Evolutionary conservation across 2,113 vertebrate genomes (phyloP), one percentile per base, ranked within the genome.

Genomic region (Argyrosomus japonicus): DNA sequence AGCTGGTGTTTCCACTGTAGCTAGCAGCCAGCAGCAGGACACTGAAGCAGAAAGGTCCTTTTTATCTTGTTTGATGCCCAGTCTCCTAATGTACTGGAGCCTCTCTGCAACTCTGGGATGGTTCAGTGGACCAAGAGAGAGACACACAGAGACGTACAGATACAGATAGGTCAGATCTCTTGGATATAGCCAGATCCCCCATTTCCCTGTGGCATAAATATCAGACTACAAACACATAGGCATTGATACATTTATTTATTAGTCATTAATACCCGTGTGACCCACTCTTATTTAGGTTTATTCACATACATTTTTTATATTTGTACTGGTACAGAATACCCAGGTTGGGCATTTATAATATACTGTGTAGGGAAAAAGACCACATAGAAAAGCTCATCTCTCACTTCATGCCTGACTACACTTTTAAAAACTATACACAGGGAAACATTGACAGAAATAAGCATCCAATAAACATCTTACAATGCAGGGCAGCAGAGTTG

Each of bases 31-130:
- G 79, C 54, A 85, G 75, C 85, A 77, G 84, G 75, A 88, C 72
- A 76, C 40, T 77, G 79, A 25, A 84, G 77, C 77, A 81, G 87
- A 87, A 79, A 84, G 68, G 40, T 64, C 68, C 69, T 82, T 90
- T n/a, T 92, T 81, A 90, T 92, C 82, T 89, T 86, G 81, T 82
- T 89, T 91, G 85, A 89, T 89, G 87, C 73, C 50, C 78, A 47
- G 48, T 82, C 81, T 75, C 48, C 77, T 19, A 69, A 82, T 53
- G n/a, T 23, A 69, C 57, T 62, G 65, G 40, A 74, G 62, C 65
- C 69, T 72, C 73, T 74, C 77, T 61, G 81, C 74, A 86, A 68
- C 74, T 80, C 80, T 50, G 82, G 69, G 57, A 23, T 74, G 81
- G 73, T 88, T 82, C 82, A 87, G 67, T 75, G 76, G 78, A 90